These are phyloP conservation scores for Ephydatia muelleri DNA, from an alignment of 37 sponge, comb jelly and placozoan species.

Conservation along the genomic window DNA sequence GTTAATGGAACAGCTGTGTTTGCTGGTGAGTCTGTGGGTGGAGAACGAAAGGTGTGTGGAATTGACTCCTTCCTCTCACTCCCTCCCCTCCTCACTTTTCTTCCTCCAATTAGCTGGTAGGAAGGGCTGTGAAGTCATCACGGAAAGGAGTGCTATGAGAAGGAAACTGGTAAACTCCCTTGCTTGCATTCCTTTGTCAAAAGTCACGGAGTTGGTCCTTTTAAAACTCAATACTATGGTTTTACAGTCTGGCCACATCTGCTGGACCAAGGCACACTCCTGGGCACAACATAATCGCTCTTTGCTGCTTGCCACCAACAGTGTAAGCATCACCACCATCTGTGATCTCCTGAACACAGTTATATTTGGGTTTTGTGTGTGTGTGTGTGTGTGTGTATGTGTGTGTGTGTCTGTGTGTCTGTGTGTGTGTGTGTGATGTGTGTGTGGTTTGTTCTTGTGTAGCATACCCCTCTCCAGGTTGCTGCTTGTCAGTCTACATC, in stretches of 20 bases:
- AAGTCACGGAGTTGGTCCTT: not conserved
- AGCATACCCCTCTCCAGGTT: not conserved
- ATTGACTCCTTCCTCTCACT: not conserved
- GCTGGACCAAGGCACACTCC: not conserved
- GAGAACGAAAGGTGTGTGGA: not conserved
- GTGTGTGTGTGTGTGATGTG: conserved; percentile 28
- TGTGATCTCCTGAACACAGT: not conserved
- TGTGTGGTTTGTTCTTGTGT: no score
- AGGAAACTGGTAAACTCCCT: not conserved
- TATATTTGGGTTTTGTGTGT: not conserved
- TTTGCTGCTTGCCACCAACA: conserved; percentile 28
- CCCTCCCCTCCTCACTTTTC: conserved; percentile 3
- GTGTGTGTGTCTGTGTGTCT: not conserved
- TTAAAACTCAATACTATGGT: conserved; percentile 3
- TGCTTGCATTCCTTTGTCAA: not conserved
- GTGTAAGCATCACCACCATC: conserved; percentile 2
- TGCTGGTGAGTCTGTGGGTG: not conserved
- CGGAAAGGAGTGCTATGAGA: not conserved
- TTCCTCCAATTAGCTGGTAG: not conserved
- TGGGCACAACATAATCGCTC: not conserved
- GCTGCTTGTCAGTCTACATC: not conserved
- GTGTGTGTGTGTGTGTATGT: conserved; percentile 13
- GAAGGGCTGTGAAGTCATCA: not conserved
- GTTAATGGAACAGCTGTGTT: not conserved
- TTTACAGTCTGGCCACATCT: not conserved